Base-by-base conservation (phyloP, 2,113 vertebrate species). In the Hemiscyllium ocellatum region DNA sequence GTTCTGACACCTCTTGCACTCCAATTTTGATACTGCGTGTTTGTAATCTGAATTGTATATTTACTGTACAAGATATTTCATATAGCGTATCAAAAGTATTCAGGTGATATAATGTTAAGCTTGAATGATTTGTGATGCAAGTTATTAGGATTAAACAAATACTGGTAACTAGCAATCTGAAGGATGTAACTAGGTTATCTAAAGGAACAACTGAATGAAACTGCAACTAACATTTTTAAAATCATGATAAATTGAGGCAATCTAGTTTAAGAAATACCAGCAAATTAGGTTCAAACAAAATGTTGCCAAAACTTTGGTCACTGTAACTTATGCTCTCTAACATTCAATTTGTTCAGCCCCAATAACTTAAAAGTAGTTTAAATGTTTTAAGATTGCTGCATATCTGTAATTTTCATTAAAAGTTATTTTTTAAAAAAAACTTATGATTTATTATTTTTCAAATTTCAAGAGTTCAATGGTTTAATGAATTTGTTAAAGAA, bases 111-210 rank as follows among this genome's bases (percentile, higher is more conserved):
- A 22, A 52, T 95, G 94, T 95, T 94, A 42, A 20, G 33, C 26
- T 29, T 8, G 47, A 47, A 72, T 29, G 93, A 66, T 94, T 69
- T n/a, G 2, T 70, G 65, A 72, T 95, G 69, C 94, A 95, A 95
- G 93, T 94, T 50, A 90, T 90, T 65, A 65, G 89, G 89, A 93
- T 37, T 66, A 61, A 66, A 93, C 89, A 93, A 66, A 93, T 93
- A 93, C 17, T 6, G 4, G 33, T 93, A 68, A 93, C n/a, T 61
- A 93, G 66, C 19, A 65, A 66, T 66, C 89, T 68, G 61, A 93
- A 93, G 17, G 33, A 93, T 68, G 61, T 37, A 93, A 93, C 61
- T n/a, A 61, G 56, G 52, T 65, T 29, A 90, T 20, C 29, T 90
- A 90, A 66, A 93, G 33, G 56, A 66, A 65, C 80, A 42, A 42